phyloP scores from a whole-genome alignment of 2,888 invertebrate genomes.

The Prosapia bicincta region DNA sequence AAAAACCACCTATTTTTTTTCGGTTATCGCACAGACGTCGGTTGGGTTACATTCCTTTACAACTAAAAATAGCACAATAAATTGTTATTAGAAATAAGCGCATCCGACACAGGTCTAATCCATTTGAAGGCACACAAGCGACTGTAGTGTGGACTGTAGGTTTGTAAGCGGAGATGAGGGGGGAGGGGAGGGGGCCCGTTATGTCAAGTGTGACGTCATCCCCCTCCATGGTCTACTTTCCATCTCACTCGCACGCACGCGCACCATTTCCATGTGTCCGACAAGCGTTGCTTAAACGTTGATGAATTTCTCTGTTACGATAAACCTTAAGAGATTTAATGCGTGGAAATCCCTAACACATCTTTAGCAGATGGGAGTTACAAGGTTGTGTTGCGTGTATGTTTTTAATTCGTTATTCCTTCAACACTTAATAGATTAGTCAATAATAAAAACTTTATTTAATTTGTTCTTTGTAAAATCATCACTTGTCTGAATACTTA shows the following conservation, averaged over 20 bases:
- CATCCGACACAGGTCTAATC: background rate
- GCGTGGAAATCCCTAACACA: background rate
- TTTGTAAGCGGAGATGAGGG: background rate
- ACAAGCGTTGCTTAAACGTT: background rate
- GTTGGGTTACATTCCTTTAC: background rate
- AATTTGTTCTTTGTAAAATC: too few relatives aligned
- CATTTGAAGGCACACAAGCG: conserved; percentile 2
- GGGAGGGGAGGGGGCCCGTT: background rate
- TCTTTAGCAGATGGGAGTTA: background rate
- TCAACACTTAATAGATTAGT: too few relatives aligned
- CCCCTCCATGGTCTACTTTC: conserved; percentile 2
- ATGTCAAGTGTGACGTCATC: background rate
- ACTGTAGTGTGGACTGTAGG: background rate
- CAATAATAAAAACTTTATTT: too few relatives aligned
- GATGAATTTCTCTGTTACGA: background rate
- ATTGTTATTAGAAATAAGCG: background rate
- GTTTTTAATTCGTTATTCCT: too few relatives aligned
- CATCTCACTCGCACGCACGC: conserved; percentile 2
- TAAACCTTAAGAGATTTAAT: background rate
- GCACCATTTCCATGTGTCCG: background rate
- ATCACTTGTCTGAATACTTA: too few relatives aligned
- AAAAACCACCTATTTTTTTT: background rate
- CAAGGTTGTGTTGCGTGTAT: too few relatives aligned
- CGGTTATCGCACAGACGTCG: background rate
- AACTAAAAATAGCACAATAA: background rate